phyloP scores from a whole-genome alignment of 2,888 invertebrate genomes.

The Melinaea marsaeus region DNA sequence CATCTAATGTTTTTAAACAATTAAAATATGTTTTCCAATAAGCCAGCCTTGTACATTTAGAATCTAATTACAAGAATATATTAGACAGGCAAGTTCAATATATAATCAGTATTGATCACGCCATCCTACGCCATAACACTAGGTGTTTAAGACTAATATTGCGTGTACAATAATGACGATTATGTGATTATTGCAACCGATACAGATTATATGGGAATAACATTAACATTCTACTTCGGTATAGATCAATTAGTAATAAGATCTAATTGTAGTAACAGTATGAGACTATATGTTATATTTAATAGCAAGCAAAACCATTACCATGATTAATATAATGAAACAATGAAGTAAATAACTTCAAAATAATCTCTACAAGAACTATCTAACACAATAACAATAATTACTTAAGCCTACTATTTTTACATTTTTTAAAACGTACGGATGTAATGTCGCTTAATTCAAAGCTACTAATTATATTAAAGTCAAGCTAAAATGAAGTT shows the following conservation, averaged over 20 bases:
- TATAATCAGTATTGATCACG: slow-evolving; percentile 9
- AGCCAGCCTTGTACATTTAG: slow-evolving; percentile 9
- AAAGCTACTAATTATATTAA: slow-evolving; percentile 17
- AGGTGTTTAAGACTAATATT: slow-evolving; percentile 3
- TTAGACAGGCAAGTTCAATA: slow-evolving; percentile 15
- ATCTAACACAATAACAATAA: too few species aligned
- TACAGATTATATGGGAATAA: slow-evolving; percentile 10
- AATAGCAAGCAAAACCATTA: not conserved
- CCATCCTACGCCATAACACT: slow-evolving; percentile 4
- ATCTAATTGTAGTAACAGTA: too few species aligned
- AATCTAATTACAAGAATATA: slow-evolving; percentile 23
- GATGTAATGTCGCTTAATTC: slow-evolving; percentile 18
- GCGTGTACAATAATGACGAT: slow-evolving; percentile 11
- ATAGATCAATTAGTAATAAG: too few species aligned
- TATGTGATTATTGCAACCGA: slow-evolving; percentile 5
- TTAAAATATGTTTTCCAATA: not conserved
- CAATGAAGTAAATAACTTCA: not conserved
- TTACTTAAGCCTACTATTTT: too few species aligned
- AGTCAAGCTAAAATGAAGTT: slow-evolving; percentile 14
- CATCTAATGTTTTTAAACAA: too few species aligned
- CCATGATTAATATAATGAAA: not conserved
- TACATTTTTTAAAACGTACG: too few species aligned
- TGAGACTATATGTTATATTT: too few species aligned
- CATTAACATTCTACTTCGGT: slow-evolving; percentile 7
- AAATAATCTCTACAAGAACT: not conserved